phyloP scores from a whole-genome alignment of 1,140 invertebrate species.

The Hyphantria cunea region DNA sequence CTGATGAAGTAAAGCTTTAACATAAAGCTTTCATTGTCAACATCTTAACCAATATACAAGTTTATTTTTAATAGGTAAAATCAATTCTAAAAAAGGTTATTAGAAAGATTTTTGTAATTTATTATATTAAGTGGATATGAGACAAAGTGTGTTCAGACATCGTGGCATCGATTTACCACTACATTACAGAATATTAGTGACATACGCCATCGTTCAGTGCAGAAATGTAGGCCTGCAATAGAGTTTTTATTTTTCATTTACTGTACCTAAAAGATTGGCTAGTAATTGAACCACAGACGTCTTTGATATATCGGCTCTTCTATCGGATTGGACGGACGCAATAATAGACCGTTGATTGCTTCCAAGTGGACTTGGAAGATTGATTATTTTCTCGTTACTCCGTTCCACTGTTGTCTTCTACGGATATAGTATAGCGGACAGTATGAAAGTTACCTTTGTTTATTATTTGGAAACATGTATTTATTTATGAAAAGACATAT shows the following conservation, averaged over 20 bases:
- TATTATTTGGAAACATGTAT: too few relatives aligned
- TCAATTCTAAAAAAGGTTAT: not conserved
- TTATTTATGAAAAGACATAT: too few relatives aligned
- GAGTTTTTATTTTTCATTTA: conserved; percentile 72
- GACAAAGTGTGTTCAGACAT: too few relatives aligned
- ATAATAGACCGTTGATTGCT: conserved; percentile 81
- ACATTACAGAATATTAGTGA: conserved; percentile 43
- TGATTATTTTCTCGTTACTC: conserved; percentile 80
- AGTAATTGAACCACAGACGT: conserved; percentile 80
- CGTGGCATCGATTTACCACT: conserved; percentile 33
- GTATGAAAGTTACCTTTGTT: conserved; percentile 27
- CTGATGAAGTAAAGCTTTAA: too few relatives aligned
- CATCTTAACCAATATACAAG: not conserved
- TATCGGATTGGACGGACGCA: conserved; percentile 81
- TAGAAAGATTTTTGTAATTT: too few relatives aligned
- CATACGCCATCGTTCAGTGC: conserved; percentile 41
- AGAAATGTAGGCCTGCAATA: conserved; percentile 45
- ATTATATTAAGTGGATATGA: too few relatives aligned
- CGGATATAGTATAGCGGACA: conserved; percentile 36
- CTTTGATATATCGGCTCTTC: conserved; percentile 82
- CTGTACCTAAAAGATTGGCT: conserved; percentile 67
- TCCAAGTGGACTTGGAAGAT: conserved; percentile 76
- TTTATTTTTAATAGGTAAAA: not conserved
- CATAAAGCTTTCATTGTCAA: too few relatives aligned
- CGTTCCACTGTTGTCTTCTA: conserved; percentile 57